A percentile compares a stretch with the other conserved stretches of the same genome.
These are phyloP conservation scores for Channa argus DNA, from an alignment of 2,113 vertebrate genomes.

Conservation along the genomic window DNA sequence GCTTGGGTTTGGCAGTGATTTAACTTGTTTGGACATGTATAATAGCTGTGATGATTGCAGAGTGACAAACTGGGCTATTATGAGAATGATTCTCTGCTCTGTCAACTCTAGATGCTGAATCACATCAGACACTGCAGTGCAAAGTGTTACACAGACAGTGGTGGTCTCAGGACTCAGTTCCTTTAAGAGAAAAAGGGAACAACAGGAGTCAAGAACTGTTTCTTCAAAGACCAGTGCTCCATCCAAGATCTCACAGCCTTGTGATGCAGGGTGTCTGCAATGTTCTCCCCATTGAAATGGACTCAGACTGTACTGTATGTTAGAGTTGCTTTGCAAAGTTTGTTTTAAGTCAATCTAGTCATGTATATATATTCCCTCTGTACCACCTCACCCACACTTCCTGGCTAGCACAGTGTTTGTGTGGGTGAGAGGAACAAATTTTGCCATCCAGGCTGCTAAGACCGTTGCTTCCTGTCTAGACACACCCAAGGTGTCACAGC, in stretches of 20 bases:
- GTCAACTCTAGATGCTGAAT: conserved; percentile 53
- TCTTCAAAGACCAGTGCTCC: conserved; percentile 18
- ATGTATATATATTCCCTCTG: conserved; percentile 17
- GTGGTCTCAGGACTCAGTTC: conserved; percentile 22
- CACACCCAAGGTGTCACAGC: conserved; percentile 63
- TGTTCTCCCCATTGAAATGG: background rate
- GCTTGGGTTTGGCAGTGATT: background rate
- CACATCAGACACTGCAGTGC: conserved; percentile 34
- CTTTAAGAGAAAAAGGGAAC: conserved; percentile 16
- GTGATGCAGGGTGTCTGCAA: background rate
- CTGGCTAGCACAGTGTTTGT: conserved; percentile 18
- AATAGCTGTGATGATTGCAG: conserved; percentile 39
- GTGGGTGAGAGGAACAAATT: conserved; percentile 46
- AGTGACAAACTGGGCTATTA: conserved; percentile 58
- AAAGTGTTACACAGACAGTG: conserved; percentile 24
- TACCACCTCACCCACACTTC: conserved; percentile 17
- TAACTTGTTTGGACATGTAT: conserved; percentile 40
- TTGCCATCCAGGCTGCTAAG: conserved; percentile 33
- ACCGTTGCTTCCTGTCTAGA: conserved; percentile 57
- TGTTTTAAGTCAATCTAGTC: background rate
- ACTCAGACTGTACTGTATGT: conserved; percentile 9
- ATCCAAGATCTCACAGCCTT: conserved; percentile 5
- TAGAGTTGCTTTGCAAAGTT: conserved; percentile 4
- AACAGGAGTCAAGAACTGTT: conserved; percentile 35
- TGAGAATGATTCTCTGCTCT: conserved; percentile 53